Base-by-base conservation (phyloP, 2,797 vertebrate genomes). In the Mormyrus proboscirostris region DNA sequence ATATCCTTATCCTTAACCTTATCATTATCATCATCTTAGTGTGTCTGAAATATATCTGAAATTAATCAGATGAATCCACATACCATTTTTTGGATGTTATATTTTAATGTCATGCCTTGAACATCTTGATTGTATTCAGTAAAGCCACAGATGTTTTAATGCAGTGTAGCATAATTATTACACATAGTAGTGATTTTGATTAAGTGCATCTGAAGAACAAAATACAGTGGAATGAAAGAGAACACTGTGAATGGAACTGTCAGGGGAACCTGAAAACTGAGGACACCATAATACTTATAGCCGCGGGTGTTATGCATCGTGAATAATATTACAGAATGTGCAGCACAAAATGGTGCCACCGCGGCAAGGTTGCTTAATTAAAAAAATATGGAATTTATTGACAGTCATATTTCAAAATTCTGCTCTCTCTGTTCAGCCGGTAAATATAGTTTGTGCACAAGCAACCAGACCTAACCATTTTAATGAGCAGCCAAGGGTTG, bases 371-470 rank as follows among this genome's bases (percentile, higher is more conserved):
- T 83, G 41, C 79, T 83, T 49, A 44, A 83, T 83, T 83, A 22
- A 83, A 82, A 59, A 47, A 83, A 25, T 3, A 44, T 8, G 29
- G 79, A 49, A 22, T 82, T 82, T 41, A 47, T 82, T 47, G 76
- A 82, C 76, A 82, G 76, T n/a, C 76, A 82, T 49, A 49, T 83
- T 83, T 49, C 79, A 83, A 49, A 83, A 83, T 83, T 83, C 79
- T 49, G n/a, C 44, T 49, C 47, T 83, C 47, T 49, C 44, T 83
- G 9, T n/a, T 83, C 44, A 49, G 79, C 41, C 8, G 14, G 76
- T 82, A 82, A 47, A 47, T 82, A 47, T 82, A 41, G 38, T 82
- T 22, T 22, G 38, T 49, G 8, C 79, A 44, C 6, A 4, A 14
- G 16, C 79, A 49, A 49, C 79, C 47, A 49, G n/a, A 49, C 47